Conservation (phyloP, 92 coral and sea anemone genomes). For the Porites divaricata region DNA sequence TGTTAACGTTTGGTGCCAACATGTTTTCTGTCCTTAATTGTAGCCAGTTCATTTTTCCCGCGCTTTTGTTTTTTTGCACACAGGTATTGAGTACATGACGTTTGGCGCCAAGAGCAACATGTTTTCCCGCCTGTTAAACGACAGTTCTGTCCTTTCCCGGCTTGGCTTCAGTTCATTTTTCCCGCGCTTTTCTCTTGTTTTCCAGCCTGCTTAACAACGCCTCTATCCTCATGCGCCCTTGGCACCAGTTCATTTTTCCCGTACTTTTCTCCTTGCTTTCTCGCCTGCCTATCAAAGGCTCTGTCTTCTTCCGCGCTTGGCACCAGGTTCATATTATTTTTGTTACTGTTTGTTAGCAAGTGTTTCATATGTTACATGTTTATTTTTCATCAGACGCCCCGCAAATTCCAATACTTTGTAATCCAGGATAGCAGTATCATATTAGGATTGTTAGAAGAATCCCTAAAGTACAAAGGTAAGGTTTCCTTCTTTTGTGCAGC, state of each 20-base stretch:
- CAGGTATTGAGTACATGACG: neutral
- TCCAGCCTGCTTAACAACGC: neutral
- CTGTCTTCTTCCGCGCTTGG: neutral
- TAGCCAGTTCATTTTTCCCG: too few relatives aligned
- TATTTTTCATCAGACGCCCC: constrained; percentile 57
- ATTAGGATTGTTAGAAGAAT: constrained; percentile 87
- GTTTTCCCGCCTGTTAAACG: neutral
- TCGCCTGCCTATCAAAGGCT: neutral
- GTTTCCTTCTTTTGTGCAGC: too few relatives aligned
- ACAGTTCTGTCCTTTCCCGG: neutral
- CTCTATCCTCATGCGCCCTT: neutral
- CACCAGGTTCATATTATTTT: too few relatives aligned
- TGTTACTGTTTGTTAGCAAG: too few relatives aligned
- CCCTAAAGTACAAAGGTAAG: constrained; percentile 80
- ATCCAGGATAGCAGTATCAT: constrained; percentile 78
- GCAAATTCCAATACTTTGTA: constrained; percentile 86
- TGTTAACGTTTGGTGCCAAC: too few relatives aligned
- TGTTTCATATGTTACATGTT: too few relatives aligned
- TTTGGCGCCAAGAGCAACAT: neutral
- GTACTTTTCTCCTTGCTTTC: neutral
- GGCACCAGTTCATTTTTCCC: neutral
- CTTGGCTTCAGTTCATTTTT: neutral
- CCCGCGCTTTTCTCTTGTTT: neutral
- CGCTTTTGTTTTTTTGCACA: too few relatives aligned
- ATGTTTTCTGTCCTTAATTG: too few relatives aligned